Percentiles rank a stretch among this genome's conserved stretches.
phyloP scores from a whole-genome alignment of 2,797 vertebrate species.

The Sebastes elongatus region DNA sequence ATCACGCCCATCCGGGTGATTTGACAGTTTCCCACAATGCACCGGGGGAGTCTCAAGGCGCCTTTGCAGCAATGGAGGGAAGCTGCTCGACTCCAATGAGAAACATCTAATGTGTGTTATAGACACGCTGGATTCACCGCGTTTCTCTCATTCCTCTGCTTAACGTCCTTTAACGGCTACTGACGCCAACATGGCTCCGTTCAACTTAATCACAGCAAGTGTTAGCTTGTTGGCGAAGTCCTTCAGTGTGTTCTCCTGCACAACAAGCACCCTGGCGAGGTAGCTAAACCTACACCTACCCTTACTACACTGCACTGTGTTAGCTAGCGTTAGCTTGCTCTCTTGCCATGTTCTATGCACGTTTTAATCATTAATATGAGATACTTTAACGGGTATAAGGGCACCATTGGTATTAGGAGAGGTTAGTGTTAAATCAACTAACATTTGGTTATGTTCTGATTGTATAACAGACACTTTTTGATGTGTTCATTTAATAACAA shows the following conservation, averaged over 20 bases:
- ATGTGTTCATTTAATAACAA: neutral
- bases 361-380: neutral
- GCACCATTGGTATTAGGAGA: neutral
- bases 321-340: neutral
- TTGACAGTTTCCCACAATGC: slow-evolving; percentile 70
- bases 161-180: neutral
- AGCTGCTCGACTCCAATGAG: neutral
- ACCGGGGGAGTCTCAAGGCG: slow-evolving; percentile 52
- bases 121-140: neutral
- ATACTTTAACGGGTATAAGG: too few species aligned
- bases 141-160: neutral
- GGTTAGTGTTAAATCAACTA: neutral
- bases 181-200: slow-evolving; percentile 71
- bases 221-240: slow-evolving; percentile 69
- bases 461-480: neutral
- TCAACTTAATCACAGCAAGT: slow-evolving; percentile 62
- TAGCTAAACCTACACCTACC: slow-evolving; percentile 34
- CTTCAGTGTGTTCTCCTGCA: slow-evolving; percentile 62
- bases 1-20: neutral
- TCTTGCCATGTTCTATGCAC: neutral
- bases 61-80: slow-evolving; percentile 23
- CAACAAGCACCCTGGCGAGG: slow-evolving; percentile 65
- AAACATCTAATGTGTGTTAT: neutral
- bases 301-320: too few species aligned
- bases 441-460: neutral